Percentiles rank a stretch among this genome's conserved stretches.
Conservation (phyloP, 2,888 invertebrate species). For the Metalampra italica region DNA sequence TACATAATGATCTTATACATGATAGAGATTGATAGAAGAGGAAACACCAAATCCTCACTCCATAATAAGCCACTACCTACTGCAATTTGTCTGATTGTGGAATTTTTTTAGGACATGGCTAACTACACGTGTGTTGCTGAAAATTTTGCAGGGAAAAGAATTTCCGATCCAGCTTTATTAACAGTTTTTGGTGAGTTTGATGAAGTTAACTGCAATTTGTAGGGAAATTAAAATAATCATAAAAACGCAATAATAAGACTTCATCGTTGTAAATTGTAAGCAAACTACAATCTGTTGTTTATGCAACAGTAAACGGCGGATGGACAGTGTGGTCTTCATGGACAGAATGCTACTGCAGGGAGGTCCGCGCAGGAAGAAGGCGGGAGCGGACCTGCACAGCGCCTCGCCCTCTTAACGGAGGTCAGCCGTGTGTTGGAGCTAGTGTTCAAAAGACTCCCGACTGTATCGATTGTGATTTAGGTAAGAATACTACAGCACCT, state of each 20-base stretch:
- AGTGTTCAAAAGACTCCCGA: slow-evolving; percentile 89
- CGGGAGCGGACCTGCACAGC: slow-evolving; percentile 90
- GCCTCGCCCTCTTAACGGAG: slow-evolving; percentile 95
- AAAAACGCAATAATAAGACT: too few relatives aligned
- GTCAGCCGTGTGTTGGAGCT: slow-evolving; percentile 90
- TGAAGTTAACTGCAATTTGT: slow-evolving; percentile 5
- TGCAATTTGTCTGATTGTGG: too few relatives aligned
- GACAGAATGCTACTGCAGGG: slow-evolving; percentile 90
- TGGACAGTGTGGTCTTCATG: slow-evolving; percentile 96
- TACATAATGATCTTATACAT: too few relatives aligned
- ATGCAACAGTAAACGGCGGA: slow-evolving; percentile 89
- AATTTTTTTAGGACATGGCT: slow-evolving; percentile 85
- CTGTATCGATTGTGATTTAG: slow-evolving; percentile 85
- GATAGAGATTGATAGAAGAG: too few relatives aligned
- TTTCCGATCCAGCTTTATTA: slow-evolving; percentile 90
- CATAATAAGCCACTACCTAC: too few relatives aligned
- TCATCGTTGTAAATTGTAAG: neutral
- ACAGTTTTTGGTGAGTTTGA: slow-evolving; percentile 91
- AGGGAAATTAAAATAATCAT: neutral
- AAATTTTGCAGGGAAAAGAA: slow-evolving; percentile 92
- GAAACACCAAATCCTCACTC: too few relatives aligned
- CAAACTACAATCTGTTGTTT: neutral
- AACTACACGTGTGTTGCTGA: slow-evolving; percentile 98
- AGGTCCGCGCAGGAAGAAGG: slow-evolving; percentile 83
- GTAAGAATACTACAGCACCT: slow-evolving; percentile 26